These are phyloP conservation scores for Apolygus lucorum DNA, from an alignment of 1,140 invertebrate genomes.

Conservation along the genomic window DNA sequence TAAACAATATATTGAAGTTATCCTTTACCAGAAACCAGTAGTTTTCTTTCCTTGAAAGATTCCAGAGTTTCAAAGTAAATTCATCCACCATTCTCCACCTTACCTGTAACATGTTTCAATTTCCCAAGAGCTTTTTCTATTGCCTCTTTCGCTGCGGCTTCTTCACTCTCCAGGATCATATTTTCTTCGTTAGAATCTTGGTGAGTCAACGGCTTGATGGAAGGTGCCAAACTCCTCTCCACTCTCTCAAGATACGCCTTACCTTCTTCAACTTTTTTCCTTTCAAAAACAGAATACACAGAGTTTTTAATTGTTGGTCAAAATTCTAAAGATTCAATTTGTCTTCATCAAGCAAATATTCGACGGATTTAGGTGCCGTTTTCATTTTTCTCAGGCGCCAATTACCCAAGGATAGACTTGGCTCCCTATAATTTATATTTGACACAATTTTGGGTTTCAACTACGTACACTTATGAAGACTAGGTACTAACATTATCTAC, in stretches of 20 bases:
- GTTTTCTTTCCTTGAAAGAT: too few species aligned
- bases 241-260: slow-evolving; percentile 18
- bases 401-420: too few species aligned
- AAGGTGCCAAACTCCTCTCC: slow-evolving; percentile 21
- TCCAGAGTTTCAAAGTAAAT: too few species aligned
- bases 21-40: too few species aligned
- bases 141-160: slow-evolving; percentile 16
- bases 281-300: background rate
- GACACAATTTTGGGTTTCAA: too few species aligned
- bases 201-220: background rate
- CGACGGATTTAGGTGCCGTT: too few species aligned
- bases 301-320: too few species aligned
- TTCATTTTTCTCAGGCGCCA: background rate
- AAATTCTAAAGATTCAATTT: background rate
- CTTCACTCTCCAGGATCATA: background rate
- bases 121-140: slow-evolving; percentile 13
- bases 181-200: slow-evolving; percentile 4
- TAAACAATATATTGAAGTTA: background rate
- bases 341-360: background rate
- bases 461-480: too few species aligned
- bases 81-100: too few species aligned
- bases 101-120: slow-evolving; percentile 28
- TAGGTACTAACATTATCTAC: too few species aligned
- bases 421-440: too few species aligned
- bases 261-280: slow-evolving; percentile 23